These are phyloP conservation scores for Bombus sibiricus DNA, from an alignment of 1,140 invertebrate genomes.

Conservation along the genomic window DNA sequence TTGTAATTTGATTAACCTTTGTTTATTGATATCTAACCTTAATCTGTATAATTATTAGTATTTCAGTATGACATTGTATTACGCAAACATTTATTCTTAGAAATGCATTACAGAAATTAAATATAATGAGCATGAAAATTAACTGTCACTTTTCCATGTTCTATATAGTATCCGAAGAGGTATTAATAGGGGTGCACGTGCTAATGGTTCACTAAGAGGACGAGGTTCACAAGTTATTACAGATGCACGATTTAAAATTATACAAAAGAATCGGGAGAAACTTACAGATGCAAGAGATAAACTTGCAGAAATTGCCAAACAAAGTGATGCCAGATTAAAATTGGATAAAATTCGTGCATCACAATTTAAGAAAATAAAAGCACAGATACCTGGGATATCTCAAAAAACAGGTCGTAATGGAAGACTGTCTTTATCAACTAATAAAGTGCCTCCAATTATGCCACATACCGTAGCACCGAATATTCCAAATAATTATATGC, in stretches of 20 bases:
- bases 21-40: neutral
- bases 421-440: constrained; percentile 82
- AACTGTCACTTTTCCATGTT: neutral
- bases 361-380: constrained; percentile 71
- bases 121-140: neutral
- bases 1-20: neutral
- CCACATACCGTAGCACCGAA: constrained; percentile 55
- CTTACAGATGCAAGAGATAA: constrained; percentile 88
- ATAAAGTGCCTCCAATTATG: constrained; percentile 75
- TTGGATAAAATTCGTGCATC: constrained; percentile 82
- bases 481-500: constrained; percentile 68
- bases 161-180: constrained; percentile 54
- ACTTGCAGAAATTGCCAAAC: constrained; percentile 86
- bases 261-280: constrained; percentile 86
- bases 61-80: neutral
- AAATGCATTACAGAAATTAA: neutral
- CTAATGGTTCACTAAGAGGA: constrained; percentile 61
- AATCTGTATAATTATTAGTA: neutral
- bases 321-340: constrained; percentile 86
- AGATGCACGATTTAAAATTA: constrained; percentile 88
- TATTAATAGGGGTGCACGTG: constrained; percentile 63
- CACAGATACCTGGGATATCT: constrained; percentile 75
- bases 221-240: constrained; percentile 71
- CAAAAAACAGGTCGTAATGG: constrained; percentile 83
- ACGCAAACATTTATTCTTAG: neutral